Base-by-base conservation (phyloP, 2,888 invertebrate species). In the Allolobophora icterica region DNA sequence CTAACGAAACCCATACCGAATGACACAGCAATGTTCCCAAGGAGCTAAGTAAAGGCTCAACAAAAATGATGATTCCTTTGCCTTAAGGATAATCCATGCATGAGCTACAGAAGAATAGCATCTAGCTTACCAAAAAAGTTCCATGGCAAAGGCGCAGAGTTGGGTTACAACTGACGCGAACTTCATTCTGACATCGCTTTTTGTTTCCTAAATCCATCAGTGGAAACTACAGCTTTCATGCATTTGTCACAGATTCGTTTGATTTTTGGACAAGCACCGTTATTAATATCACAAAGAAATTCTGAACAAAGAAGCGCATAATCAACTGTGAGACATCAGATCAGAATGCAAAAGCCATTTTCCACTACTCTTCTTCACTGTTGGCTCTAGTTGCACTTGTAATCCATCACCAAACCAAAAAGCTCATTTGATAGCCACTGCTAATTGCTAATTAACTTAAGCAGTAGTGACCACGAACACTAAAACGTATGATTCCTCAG, bases 221-320 rank as follows among this genome's bases (percentile, higher is more conserved):
- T n/a, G n/a, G n/a, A n/a, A n/a, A n/a, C n/a, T n/a, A n/a, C n/a
- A n/a, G n/a, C n/a, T n/a, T n/a, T 71, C 71, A 71, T 71, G 71
- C 71, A n/a, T 30, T n/a, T 71, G 71, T 71, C 71, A 71, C n/a
- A 30, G 71, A 71, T 71, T 71, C n/a, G 71, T 71, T 71, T 71
- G 71, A 71, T 71, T 71, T 71, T 71, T 52, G n/a, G n/a, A 71
- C 71, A 71, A 71, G 71, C 71, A 71, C 71, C 71, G 71, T 71
- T n/a, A 71, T 71, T n/a, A 71, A 71, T 71, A 71, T 71, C 71
- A 71, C 71, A 71, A 30, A 71, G n/a, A 71, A n/a, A 71, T n/a
- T n/a, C 71, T 71, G 71, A 71, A 71, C 71, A 71, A 4, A 17
- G 52, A 71, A 71, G n/a, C n/a, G 30, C 71, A 11, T 71, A n/a